Percentiles rank a stretch among this genome's conserved stretches.
Conservation (phyloP, 2,113 vertebrate genomes). For the Sakesphorus luctuosus region DNA sequence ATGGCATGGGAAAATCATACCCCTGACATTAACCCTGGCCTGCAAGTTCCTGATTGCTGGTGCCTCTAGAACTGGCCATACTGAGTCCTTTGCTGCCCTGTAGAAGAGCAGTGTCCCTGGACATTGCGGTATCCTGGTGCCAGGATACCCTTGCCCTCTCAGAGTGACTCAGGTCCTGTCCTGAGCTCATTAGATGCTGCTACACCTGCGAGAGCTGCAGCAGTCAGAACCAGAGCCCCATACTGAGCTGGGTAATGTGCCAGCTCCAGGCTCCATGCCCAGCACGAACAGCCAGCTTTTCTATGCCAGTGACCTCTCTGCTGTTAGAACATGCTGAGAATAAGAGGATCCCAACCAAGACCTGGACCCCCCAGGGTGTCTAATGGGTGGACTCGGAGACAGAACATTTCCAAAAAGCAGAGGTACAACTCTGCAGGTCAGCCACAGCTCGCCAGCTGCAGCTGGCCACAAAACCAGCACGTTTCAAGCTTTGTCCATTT, state of each 20-base stretch:
- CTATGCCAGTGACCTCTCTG: background rate
- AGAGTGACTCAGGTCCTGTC: background rate
- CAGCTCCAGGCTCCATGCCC: background rate
- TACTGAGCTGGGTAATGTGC: background rate
- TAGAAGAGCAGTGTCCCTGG: background rate
- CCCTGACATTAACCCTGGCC: background rate
- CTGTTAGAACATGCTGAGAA: background rate
- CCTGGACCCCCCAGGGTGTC: rapidly evolving
- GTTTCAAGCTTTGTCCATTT: background rate
- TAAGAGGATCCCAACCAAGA: rapidly evolving
- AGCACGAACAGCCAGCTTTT: background rate
- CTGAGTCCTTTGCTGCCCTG: background rate
- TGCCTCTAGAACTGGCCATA: background rate
- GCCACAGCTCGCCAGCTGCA: rapidly evolving
- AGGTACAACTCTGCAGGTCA: background rate
- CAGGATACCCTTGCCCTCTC: background rate
- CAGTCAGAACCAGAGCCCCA: background rate
- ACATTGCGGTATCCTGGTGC: background rate
- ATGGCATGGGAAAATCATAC: background rate
- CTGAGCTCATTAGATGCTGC: background rate
- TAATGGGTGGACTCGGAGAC: background rate
- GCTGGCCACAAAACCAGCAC: background rate
- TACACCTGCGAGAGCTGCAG: background rate
- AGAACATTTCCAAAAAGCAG: background rate
- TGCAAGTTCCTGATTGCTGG: background rate